Evolutionary conservation across 2,888 invertebrate species (phyloP).

Genomic region (Elaeidobius kamerunicus): DNA sequence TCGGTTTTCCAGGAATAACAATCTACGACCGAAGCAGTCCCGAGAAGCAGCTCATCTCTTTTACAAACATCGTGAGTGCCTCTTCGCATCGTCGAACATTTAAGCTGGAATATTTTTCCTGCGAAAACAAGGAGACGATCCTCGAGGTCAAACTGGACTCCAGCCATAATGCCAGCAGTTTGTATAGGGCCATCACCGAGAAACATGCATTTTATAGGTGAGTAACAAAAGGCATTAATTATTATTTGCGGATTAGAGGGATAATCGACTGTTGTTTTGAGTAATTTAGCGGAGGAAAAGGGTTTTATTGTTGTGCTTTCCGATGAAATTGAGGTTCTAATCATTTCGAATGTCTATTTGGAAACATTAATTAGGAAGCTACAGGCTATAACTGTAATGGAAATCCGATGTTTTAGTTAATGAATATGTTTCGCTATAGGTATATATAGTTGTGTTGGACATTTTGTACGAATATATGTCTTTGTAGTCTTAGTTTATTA

Average conservation of each 20-base stretch:
- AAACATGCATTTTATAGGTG: conserved; percentile 79
- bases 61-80: conserved; percentile 77
- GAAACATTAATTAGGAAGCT: too few relatives aligned
- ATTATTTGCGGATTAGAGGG: too few relatives aligned
- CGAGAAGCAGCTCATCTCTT: conserved; percentile 72
- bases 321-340: too few relatives aligned
- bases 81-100: conserved; percentile 72
- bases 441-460: too few relatives aligned
- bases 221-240: conserved; percentile 2
- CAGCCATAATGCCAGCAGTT: conserved; percentile 74
- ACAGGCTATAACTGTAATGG: too few relatives aligned
- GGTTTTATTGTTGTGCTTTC: too few relatives aligned
- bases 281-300: too few relatives aligned
- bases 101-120: conserved; percentile 73
- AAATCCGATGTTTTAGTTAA: too few relatives aligned
- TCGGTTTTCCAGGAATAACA: conserved; percentile 57
- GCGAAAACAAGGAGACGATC: conserved; percentile 64
- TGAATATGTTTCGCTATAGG: too few relatives aligned
- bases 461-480: too few relatives aligned
- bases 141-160: conserved; percentile 79
- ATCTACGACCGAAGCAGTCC: conserved; percentile 59
- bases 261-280: too few relatives aligned
- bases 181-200: conserved; percentile 85
- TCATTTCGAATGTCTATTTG: background rate
- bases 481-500: too few relatives aligned